These are phyloP conservation scores for Heliconius erato DNA, from an alignment of 2,888 invertebrate species.

Conservation along the genomic window DNA sequence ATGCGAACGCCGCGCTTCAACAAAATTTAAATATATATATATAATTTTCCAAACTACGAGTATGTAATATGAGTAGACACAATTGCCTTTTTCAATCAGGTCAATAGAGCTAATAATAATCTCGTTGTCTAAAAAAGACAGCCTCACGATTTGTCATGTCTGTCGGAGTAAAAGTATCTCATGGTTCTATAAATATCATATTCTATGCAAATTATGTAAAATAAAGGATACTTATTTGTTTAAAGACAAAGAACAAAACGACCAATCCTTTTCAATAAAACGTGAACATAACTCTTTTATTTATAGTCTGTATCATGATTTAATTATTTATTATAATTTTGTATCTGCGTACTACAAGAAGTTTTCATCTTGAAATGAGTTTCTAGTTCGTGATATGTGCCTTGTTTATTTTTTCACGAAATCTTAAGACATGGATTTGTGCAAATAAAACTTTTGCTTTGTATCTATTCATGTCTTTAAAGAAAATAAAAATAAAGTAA, in stretches of 20 bases:
- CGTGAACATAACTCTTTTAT: slow-evolving; percentile 28
- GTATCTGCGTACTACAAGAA: slow-evolving; percentile 17
- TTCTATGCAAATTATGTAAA: slow-evolving; percentile 42
- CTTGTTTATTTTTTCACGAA: slow-evolving; percentile 1
- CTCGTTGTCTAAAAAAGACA: not conserved
- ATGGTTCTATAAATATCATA: slow-evolving; percentile 24
- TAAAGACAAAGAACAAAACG: slow-evolving; percentile 30
- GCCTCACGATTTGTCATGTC: slow-evolving; percentile 25
- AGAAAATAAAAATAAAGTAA: not conserved
- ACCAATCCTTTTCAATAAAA: slow-evolving; percentile 19
- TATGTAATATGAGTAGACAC: not conserved
- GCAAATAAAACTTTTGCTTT: not conserved
- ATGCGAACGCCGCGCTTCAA: no score
- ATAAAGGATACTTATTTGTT: slow-evolving; percentile 30
- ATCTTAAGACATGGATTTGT: not conserved
- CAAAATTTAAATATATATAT: not conserved
- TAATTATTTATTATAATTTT: slow-evolving; percentile 24
- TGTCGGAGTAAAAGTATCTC: slow-evolving; percentile 10
- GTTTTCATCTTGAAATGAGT: slow-evolving; percentile 17
- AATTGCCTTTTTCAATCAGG: not conserved
- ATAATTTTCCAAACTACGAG: not conserved
- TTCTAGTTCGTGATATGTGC: slow-evolving; percentile 9
- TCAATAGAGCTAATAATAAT: not conserved
- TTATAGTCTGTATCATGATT: slow-evolving; percentile 25
- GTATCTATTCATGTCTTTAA: not conserved